Base-by-base conservation (phyloP, 1,140 invertebrate species). In the Platorchestia sp. region DNA sequence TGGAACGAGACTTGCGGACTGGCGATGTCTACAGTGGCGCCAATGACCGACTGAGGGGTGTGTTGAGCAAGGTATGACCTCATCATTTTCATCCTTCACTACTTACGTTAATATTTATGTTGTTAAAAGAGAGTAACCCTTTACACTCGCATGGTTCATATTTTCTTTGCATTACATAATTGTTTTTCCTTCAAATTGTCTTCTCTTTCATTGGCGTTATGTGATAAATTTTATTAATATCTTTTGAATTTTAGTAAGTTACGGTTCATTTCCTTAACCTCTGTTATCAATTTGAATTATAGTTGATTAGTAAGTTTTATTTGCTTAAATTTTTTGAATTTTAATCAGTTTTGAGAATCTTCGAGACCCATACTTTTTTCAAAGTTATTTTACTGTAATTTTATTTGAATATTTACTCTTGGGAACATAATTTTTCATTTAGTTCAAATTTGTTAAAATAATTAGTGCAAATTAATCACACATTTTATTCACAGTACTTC, bases 1-100 rank as follows among this genome's bases (percentile, higher is more conserved):
- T 93, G 91, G 91, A 93, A n/a, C 43, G 43, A 47, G 91, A 93
- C 43, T 40, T 47, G 44, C 43, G 91, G 40, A 93, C 45, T 45
- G 91, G 91, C 16, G 44, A 3, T 93, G 44, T 93, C 7, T 10
- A 27, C 0, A 16, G 87, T 43, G 36, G 36, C 43, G 16, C 14
- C 6, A 44, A 47, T n/a, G 91, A 40, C 45, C 41, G 91, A 40
- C 45, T 93, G 43, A 6, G 40, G 91, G 44, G 91, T 10, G 45
- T 44, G 1, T 40, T 93, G 43, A 19, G 43, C 41, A 42, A 89
- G 87, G 87, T 89, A 44, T 19, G 27, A 75, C 27, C 36, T 36
- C 27, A 10, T 10, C 10, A 10, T 75, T 75, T 3, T 75, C 1
- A 75, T 75, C 27, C 59, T 75, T 27, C 36, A 36, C 27, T 27